Percentiles rank a stretch among this genome's conserved stretches.
Conservation (phyloP, 2,113 vertebrate species). For the Tragelaphus scriptus region DNA sequence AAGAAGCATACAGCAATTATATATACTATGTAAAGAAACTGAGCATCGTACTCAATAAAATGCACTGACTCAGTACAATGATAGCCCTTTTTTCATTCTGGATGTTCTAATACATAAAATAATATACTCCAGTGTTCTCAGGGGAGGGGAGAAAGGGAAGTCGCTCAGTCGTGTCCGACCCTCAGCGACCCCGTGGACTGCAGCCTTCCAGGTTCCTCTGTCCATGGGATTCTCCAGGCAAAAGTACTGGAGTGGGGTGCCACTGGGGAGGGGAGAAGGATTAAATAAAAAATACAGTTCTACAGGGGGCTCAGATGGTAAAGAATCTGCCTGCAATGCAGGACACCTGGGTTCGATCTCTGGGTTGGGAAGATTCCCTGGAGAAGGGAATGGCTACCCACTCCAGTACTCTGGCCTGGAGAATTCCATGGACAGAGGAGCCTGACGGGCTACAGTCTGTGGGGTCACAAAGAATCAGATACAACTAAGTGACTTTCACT, state of each 20-base stretch:
- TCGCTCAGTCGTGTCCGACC: too few species aligned
- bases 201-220: too few species aligned
- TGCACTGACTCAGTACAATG: neutral
- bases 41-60: neutral
- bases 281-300: neutral
- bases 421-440: neutral
- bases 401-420: neutral
- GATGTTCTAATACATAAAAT: neutral
- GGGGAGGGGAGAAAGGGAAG: too few species aligned
- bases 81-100: neutral
- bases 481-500: neutral
- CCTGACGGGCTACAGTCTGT: neutral
- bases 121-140: neutral
- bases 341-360: neutral
- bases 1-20: neutral
- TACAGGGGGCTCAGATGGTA: neutral
- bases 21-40: neutral
- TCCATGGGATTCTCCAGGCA: too few species aligned
- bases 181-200: too few species aligned
- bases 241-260: too few species aligned
- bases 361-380: neutral
- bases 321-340: neutral
- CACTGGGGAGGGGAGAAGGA: neutral
- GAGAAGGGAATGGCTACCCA: neutral
- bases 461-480: neutral